These are phyloP conservation scores for Acanthacorydalis orientalis DNA, from an alignment of 2,888 invertebrate species.

Conservation along the genomic window DNA sequence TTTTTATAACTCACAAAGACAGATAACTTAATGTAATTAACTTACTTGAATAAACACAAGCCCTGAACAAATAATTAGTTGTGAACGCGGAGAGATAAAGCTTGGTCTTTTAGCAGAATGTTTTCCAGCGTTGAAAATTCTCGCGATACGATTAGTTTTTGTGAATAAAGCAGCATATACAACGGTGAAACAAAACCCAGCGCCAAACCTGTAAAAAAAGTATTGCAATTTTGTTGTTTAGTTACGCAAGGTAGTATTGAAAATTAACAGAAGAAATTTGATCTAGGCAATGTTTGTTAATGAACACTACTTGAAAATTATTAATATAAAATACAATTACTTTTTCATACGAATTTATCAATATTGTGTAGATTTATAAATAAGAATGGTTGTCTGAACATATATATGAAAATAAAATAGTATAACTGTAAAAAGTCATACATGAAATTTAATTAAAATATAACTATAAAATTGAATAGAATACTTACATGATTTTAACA, in stretches of 20 bases:
- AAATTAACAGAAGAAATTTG: background rate
- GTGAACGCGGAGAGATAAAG: constrained; percentile 83
- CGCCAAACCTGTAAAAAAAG: constrained; percentile 47
- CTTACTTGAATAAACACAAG: constrained; percentile 76
- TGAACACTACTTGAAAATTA: too few relatives aligned
- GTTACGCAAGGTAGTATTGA: background rate
- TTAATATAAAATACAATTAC: too few relatives aligned
- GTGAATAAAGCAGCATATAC: constrained; percentile 94
- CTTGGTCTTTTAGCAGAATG: constrained; percentile 86
- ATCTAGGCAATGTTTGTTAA: background rate
- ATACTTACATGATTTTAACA: too few relatives aligned
- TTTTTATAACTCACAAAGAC: too few relatives aligned
- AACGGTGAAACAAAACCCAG: constrained; percentile 91
- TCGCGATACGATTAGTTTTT: constrained; percentile 91
- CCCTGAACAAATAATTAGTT: constrained; percentile 74
- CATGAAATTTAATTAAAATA: too few relatives aligned
- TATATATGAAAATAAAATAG: too few relatives aligned
- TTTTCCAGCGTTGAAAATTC: constrained; percentile 95
- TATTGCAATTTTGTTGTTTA: background rate
- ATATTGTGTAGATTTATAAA: too few relatives aligned
- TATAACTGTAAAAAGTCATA: too few relatives aligned
- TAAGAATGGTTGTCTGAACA: too few relatives aligned
- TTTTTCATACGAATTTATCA: too few relatives aligned
- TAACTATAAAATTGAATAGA: too few relatives aligned
- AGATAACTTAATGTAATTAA: background rate